phyloP scores from a whole-genome alignment of 2,797 vertebrate genomes.

The Sternarchorhynchus goeldii region DNA sequence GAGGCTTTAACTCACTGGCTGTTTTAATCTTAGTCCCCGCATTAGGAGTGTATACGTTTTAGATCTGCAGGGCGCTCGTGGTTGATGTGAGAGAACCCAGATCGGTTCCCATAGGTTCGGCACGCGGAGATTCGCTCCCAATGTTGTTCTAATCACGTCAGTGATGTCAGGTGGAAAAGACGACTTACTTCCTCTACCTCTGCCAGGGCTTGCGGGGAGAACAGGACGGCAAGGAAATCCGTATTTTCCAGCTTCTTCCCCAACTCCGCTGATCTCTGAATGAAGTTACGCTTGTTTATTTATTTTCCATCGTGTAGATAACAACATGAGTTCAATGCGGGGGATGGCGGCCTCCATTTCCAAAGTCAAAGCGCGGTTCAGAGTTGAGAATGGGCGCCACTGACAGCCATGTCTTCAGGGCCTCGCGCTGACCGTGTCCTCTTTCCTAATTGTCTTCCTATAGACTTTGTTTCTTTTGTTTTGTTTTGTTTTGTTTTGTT shows the following conservation, averaged over 20 bases:
- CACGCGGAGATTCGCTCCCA: constrained; percentile 11
- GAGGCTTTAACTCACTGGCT: too few relatives aligned
- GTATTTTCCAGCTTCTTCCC: background rate
- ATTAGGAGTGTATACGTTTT: background rate
- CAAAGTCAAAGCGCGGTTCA: background rate
- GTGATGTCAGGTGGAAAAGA: constrained; percentile 74
- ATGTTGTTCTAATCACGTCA: constrained; percentile 59
- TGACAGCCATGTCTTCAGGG: background rate
- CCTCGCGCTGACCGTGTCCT: background rate
- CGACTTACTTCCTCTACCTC: constrained; percentile 66
- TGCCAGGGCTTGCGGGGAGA: constrained; percentile 55
- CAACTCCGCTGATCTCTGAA: constrained; percentile 3
- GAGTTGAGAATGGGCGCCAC: background rate
- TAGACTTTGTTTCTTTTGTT: constrained; percentile 23
- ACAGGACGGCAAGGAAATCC: constrained; percentile 55
- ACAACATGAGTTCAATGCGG: background rate
- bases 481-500: too few relatives aligned
- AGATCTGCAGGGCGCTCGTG: background rate
- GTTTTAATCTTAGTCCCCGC: too few relatives aligned
- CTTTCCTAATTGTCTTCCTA: background rate
- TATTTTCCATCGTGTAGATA: constrained; percentile 2
- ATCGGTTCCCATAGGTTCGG: background rate
- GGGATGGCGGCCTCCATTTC: background rate
- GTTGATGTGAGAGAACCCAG: background rate
- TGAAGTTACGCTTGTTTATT: constrained; percentile 28